phyloP scores from a whole-genome alignment of 2,888 invertebrate species.

The Tanytarsus gracilentus region DNA sequence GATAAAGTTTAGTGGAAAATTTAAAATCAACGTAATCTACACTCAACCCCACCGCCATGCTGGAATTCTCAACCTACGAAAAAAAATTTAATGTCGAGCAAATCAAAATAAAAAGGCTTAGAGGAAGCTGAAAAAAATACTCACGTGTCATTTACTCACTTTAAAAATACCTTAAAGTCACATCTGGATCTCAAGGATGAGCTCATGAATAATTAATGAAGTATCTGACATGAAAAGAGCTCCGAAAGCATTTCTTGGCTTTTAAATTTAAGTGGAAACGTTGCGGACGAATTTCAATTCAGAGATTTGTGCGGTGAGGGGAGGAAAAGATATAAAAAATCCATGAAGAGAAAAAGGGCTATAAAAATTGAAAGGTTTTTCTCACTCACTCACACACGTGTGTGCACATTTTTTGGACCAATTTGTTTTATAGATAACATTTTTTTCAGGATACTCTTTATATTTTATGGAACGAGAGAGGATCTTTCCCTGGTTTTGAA shows the following conservation, averaged over 20 bases:
- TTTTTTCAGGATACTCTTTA: too few species aligned
- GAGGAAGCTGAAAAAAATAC: not conserved
- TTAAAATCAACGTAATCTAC: not conserved
- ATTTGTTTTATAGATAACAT: too few species aligned
- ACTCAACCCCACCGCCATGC: too few species aligned
- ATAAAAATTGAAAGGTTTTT: constrained; percentile 26
- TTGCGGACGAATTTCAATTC: constrained; percentile 2
- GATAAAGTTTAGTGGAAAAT: too few species aligned
- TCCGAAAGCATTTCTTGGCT: constrained; percentile 15
- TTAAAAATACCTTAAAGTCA: not conserved
- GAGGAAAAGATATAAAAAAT: not conserved
- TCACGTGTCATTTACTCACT: not conserved
- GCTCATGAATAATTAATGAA: constrained; percentile 21
- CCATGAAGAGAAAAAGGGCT: not conserved
- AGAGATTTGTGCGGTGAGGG: constrained; percentile 14
- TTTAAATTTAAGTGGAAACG: constrained; percentile 28
- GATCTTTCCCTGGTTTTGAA: too few species aligned
- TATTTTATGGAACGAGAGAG: too few species aligned
- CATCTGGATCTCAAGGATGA: not conserved
- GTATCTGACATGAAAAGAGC: not conserved
- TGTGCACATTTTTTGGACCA: too few species aligned
- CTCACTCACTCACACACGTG: not conserved
- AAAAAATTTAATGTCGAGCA: not conserved
- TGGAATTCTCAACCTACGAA: too few species aligned
- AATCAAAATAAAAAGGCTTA: not conserved